Percentiles rank a stretch among this genome's conserved stretches.
Conservation (phyloP, 2,797 vertebrate species). For the Limnodromus scolopaceus region DNA sequence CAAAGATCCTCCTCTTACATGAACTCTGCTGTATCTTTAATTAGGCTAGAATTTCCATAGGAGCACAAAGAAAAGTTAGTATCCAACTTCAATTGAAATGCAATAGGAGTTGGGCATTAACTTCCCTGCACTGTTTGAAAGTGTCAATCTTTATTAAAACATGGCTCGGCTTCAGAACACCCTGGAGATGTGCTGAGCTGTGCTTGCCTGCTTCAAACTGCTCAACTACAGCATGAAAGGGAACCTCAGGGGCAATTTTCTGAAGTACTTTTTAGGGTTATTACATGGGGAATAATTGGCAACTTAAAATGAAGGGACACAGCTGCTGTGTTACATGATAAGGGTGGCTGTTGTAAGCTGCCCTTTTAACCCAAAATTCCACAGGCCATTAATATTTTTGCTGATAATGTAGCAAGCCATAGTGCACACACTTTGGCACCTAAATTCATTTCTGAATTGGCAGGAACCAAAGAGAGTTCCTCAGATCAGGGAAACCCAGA, state of each 20-base stretch:
- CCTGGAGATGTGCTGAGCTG: slow-evolving; percentile 18
- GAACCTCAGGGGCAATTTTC: slow-evolving; percentile 3
- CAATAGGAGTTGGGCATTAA: slow-evolving; percentile 2
- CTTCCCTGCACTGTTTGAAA: neutral
- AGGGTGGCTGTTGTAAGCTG: neutral
- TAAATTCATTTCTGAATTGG: neutral
- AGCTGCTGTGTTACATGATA: neutral
- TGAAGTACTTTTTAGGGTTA: slow-evolving; percentile 14
- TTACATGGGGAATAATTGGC: slow-evolving; percentile 18
- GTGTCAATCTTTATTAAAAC: slow-evolving; percentile 40
- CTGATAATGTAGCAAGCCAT: neutral
- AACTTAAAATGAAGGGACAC: slow-evolving; percentile 12
- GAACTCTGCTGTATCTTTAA: neutral
- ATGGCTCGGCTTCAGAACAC: slow-evolving; percentile 2
- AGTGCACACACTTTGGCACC: neutral
- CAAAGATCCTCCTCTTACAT: neutral
- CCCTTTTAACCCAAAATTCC: neutral
- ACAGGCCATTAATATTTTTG: neutral
- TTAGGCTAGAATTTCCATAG: slow-evolving; percentile 34
- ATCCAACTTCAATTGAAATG: slow-evolving; percentile 15
- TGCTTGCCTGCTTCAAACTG: slow-evolving; percentile 11
- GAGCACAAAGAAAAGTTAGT: neutral
- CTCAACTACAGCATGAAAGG: slow-evolving; percentile 24
- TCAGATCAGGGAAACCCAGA: neutral
- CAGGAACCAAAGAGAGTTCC: neutral